Evolutionary conservation across 1,140 invertebrate species (phyloP).

Genomic region (Drosophila repletoides): DNA sequence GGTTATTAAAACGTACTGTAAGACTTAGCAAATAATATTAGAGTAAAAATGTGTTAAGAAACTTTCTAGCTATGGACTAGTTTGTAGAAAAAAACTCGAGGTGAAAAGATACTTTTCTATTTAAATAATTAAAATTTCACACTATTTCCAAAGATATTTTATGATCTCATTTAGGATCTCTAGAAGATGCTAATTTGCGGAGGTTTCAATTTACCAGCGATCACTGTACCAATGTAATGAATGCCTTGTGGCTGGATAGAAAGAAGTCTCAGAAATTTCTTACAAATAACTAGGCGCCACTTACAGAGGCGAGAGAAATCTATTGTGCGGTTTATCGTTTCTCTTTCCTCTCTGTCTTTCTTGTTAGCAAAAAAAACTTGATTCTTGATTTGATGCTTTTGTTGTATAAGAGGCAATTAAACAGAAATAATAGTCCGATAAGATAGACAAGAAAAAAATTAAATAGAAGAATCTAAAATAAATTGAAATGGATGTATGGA

Average conservation of each 20-base stretch:
- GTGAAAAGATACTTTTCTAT: no score
- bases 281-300: constrained; percentile 11
- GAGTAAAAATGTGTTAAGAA: no score
- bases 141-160: no score
- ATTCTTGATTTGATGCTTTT: constrained; percentile 31
- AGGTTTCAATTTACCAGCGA: no score
- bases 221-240: no score
- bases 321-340: constrained; percentile 8
- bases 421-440: constrained; percentile 51
- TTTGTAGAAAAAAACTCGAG: no score
- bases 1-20: not conserved
- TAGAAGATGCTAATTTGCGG: no score
- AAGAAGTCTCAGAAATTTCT: constrained; percentile 7
- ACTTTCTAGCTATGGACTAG: no score
- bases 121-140: no score
- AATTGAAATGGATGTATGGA: constrained; percentile 29
- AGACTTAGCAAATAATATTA: not conserved
- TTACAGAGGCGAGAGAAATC: constrained; percentile 36
- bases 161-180: no score
- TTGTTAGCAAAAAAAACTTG: constrained; percentile 10
- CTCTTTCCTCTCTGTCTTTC: not conserved
- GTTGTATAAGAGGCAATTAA: constrained; percentile 23
- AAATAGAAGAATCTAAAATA: constrained; percentile 46
- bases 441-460: constrained; percentile 48
- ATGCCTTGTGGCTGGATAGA: no score